Conservation (phyloP, 2,797 vertebrate genomes). For the Kryptolebias ocellatus region DNA sequence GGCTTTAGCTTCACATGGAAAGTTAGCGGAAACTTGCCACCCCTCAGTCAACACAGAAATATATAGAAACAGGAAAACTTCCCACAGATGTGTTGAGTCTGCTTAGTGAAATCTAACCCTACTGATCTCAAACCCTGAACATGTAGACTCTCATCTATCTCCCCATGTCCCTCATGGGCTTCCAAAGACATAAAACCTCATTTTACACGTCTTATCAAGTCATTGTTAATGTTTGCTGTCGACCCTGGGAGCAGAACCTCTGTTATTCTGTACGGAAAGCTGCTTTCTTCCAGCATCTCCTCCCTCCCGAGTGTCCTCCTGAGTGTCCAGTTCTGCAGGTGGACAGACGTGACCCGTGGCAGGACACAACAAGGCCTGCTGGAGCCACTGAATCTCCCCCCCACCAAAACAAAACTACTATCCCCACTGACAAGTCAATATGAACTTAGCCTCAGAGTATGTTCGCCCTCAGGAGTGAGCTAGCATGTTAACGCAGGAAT, state of each 20-base stretch:
- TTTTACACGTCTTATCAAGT: background rate
- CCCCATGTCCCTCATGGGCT: too few species aligned
- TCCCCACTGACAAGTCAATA: slow-evolving; percentile 24
- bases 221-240: background rate
- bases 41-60: too few species aligned
- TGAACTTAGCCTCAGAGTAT: background rate
- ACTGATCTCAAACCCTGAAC: too few species aligned
- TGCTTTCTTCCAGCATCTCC: slow-evolving; percentile 9
- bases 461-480: background rate
- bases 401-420: background rate
- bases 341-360: slow-evolving; percentile 37
- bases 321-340: slow-evolving; percentile 45
- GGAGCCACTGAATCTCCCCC: background rate
- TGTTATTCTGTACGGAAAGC: background rate
- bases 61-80: too few species aligned
- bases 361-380: slow-evolving; percentile 28
- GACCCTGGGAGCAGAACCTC: background rate
- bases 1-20: too few species aligned
- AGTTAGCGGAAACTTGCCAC: too few species aligned
- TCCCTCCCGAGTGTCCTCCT: slow-evolving; percentile 27
- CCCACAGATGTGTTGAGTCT: too few species aligned
- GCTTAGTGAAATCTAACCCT: too few species aligned
- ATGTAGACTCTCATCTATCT: too few species aligned
- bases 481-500: background rate
- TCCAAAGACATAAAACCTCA: too few species aligned